Conservation (phyloP, 2,888 invertebrate species). For the Trilocha varians region DNA sequence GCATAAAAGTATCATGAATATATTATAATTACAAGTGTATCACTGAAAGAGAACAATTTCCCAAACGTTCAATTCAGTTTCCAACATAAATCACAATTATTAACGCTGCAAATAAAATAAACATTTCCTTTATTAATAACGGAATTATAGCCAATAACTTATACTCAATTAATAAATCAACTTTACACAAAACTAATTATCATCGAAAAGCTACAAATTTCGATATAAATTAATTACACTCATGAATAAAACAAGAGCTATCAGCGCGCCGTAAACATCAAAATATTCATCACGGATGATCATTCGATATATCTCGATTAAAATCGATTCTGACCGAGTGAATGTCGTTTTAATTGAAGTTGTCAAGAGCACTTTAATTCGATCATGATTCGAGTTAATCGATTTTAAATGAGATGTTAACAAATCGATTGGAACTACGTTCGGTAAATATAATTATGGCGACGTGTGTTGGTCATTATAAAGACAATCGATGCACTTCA, state of each 20-base stretch:
- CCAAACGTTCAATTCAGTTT: too few species aligned
- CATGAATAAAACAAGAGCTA: background rate
- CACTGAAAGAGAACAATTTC: too few species aligned
- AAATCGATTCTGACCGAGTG: conserved; percentile 29
- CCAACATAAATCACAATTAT: too few species aligned
- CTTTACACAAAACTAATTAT: too few species aligned
- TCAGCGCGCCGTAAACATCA: background rate
- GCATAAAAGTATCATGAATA: too few species aligned
- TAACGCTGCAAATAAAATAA: too few species aligned
- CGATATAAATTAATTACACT: background rate
- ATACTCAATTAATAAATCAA: too few species aligned
- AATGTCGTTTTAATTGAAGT: conserved; percentile 37
- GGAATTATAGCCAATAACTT: too few species aligned
- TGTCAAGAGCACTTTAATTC: conserved; percentile 37
- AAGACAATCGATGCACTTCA: too few species aligned
- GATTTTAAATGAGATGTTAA: conserved; percentile 14
- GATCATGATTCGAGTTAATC: conserved; percentile 29
- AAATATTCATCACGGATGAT: conserved; percentile 3
- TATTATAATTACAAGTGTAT: too few species aligned
- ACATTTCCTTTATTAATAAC: too few species aligned
- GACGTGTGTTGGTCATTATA: background rate
- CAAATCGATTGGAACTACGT: background rate
- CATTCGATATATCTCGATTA: conserved; percentile 25
- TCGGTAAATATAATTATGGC: conserved; percentile 1
- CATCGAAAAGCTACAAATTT: background rate